These are phyloP conservation scores for Neostethus bicornis DNA, from an alignment of 2,797 vertebrate species.

Conservation along the genomic window DNA sequence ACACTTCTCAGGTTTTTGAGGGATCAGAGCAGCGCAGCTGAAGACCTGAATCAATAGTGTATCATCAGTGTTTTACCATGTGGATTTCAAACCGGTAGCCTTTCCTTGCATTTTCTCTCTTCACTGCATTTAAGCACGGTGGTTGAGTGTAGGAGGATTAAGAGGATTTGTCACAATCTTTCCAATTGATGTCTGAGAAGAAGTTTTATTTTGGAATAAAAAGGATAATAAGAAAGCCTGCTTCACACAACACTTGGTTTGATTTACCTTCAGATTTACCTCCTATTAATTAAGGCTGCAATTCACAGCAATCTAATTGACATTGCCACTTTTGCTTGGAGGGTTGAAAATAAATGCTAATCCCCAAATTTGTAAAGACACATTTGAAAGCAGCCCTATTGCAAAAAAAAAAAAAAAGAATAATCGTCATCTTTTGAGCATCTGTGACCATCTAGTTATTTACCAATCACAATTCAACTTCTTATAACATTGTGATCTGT, in stretches of 20 bases:
- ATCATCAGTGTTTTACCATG: slow-evolving; percentile 49
- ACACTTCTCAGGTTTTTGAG: slow-evolving; percentile 43
- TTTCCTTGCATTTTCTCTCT: slow-evolving; percentile 18
- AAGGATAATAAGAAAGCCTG: slow-evolving; percentile 1
- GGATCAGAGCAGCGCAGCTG: slow-evolving; percentile 62
- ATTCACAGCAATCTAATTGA: neutral
- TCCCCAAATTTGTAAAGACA: neutral
- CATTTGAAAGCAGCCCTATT: neutral
- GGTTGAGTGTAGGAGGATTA: slow-evolving; percentile 10
- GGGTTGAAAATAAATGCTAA: slow-evolving; percentile 6
- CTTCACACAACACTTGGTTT: neutral
- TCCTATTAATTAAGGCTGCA: neutral
- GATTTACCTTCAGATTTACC: neutral
- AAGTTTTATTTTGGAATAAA: neutral
- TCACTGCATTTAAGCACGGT: slow-evolving; percentile 27
- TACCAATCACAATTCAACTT: neutral
- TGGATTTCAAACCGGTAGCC: slow-evolving; percentile 38
- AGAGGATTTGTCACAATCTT: slow-evolving; percentile 4
- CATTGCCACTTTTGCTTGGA: neutral
- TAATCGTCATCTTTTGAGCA: neutral
- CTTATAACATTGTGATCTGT: neutral
- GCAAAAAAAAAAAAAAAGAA: neutral
- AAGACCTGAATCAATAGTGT: slow-evolving; percentile 65
- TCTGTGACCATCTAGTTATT: neutral
- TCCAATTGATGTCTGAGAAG: neutral